These are phyloP conservation scores for Lasioglossum lativentre DNA, from an alignment of 2,888 invertebrate genomes.

Conservation along the genomic window DNA sequence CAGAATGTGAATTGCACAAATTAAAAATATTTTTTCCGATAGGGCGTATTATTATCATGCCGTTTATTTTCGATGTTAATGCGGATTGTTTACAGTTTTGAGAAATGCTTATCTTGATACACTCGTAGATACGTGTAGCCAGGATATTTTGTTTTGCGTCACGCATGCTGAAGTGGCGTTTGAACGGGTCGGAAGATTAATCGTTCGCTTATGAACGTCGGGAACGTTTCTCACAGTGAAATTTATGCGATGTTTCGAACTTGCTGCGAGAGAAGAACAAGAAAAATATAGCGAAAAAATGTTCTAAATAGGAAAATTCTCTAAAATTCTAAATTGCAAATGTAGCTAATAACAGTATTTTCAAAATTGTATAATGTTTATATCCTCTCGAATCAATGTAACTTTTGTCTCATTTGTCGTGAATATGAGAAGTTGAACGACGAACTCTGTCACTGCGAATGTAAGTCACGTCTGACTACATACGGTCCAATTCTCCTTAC, in stretches of 20 bases:
- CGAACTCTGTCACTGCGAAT: background rate
- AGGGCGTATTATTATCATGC: background rate
- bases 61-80: background rate
- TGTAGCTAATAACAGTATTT: background rate
- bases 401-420: background rate
- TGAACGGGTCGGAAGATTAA: background rate
- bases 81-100: background rate
- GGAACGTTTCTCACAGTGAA: background rate
- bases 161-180: background rate
- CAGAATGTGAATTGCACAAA: background rate
- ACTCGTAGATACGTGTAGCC: background rate
- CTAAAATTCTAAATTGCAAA: background rate
- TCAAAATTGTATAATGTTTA: background rate
- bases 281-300: background rate
- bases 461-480: conserved; percentile 5
- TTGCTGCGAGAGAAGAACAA: background rate
- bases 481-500: conserved; percentile 7
- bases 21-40: background rate
- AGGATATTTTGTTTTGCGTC: background rate
- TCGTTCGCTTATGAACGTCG: background rate
- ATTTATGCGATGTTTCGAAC: conserved; percentile 9
- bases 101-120: background rate
- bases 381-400: background rate
- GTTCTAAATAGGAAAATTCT: background rate
- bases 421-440: background rate